Conservation (phyloP, 2,888 invertebrate species). For the Choreutis nemorana region DNA sequence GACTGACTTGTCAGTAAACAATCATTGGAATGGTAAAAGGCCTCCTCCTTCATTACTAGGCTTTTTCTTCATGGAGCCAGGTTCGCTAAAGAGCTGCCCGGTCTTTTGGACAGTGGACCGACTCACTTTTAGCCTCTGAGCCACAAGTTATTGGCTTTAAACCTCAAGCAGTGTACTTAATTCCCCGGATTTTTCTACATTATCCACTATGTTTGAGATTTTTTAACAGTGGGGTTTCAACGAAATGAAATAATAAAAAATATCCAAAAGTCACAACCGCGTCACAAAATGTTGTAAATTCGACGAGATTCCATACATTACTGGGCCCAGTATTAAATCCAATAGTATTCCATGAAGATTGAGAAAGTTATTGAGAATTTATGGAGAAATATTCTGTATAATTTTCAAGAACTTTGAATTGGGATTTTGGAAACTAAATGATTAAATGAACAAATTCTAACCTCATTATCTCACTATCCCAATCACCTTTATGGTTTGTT, state of each 20-base stretch:
- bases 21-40: constrained; percentile 1
- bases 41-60: constrained; percentile 5
- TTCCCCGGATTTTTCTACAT: constrained; percentile 5
- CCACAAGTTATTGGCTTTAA: constrained; percentile 2
- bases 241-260: background rate
- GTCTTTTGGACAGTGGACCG: constrained; percentile 6
- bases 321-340: too few species aligned
- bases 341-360: too few species aligned
- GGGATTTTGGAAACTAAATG: too few species aligned
- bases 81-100: constrained; percentile 4
- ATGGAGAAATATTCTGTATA: too few species aligned
- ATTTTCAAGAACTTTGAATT: too few species aligned
- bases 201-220: background rate
- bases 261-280: background rate
- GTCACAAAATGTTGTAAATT: too few species aligned
- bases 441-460: too few species aligned
- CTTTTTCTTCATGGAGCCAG: constrained; percentile 2
- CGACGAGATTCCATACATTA: too few species aligned
- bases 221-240: background rate
- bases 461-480: too few species aligned
- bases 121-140: constrained; percentile 5
- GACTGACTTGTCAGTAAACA: constrained; percentile 1
- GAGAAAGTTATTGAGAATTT: too few species aligned
- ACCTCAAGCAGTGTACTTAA: constrained; percentile 7
- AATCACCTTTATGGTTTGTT: too few species aligned